These are phyloP conservation scores for Brachionus manjavacas DNA, from an alignment of 1,140 invertebrate genomes.

Conservation along the genomic window DNA sequence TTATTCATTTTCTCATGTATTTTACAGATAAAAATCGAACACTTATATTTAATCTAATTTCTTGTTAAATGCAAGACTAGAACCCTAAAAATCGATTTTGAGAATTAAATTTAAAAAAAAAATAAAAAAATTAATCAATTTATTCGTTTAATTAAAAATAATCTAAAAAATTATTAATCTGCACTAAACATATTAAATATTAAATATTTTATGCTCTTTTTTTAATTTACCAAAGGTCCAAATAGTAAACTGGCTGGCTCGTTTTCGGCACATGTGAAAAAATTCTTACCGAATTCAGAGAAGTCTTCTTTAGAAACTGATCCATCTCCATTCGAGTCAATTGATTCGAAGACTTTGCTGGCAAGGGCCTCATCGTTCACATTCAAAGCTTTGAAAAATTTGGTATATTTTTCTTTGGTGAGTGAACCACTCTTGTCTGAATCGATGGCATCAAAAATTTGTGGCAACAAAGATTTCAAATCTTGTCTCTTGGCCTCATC, in stretches of 20 bases:
- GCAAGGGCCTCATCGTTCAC: background rate
- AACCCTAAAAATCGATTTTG: no score
- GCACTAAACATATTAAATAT: no score
- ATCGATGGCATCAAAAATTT: slow-evolving; percentile 36
- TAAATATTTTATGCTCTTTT: no score
- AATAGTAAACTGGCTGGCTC: slow-evolving; percentile 22
- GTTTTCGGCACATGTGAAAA: background rate
- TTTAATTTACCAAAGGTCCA: slow-evolving; percentile 23
- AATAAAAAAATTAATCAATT: no score
- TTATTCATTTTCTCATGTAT: no score
- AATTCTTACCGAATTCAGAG: slow-evolving; percentile 9
- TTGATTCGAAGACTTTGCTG: background rate
- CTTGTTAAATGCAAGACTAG: no score
- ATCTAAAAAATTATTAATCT: no score
- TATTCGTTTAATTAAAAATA: no score
- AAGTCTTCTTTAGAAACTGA: background rate
- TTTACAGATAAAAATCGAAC: no score
- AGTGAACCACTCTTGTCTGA: slow-evolving; percentile 5
- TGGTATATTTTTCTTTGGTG: background rate
- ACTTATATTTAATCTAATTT: no score
- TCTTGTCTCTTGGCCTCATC: background rate
- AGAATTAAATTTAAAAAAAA: no score
- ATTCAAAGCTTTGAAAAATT: slow-evolving; percentile 38
- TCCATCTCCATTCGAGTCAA: background rate
- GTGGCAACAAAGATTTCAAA: background rate